A percentile compares a stretch with the other conserved stretches of the same genome.
phyloP scores from a whole-genome alignment of 2,797 vertebrate genomes.

The Bovichtus diacanthus region DNA sequence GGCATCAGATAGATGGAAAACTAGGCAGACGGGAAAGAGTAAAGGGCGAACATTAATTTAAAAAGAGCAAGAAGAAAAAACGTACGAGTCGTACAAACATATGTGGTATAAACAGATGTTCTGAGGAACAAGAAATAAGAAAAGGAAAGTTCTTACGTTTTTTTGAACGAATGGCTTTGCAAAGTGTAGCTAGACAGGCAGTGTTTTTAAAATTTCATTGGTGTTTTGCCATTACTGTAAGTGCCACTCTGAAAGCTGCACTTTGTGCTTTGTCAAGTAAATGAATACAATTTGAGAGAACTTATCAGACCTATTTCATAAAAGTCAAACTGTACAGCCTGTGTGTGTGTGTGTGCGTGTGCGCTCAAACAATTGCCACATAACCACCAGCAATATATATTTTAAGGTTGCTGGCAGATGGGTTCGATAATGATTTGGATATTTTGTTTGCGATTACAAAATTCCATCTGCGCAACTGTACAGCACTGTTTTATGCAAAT shows the following conservation, averaged over 20 bases:
- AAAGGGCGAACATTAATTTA: background rate
- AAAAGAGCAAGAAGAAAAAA: background rate
- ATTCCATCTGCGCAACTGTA: background rate
- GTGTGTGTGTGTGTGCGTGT: background rate
- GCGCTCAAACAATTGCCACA: slow-evolving; percentile 15
- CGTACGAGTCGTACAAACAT: background rate
- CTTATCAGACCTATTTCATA: slow-evolving; percentile 32
- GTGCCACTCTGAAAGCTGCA: slow-evolving; percentile 34
- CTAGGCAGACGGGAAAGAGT: slow-evolving; percentile 4
- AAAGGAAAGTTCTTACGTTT: slow-evolving; percentile 7
- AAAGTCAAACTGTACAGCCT: slow-evolving; percentile 29
- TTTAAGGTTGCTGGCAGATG: slow-evolving; percentile 22
- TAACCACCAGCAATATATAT: slow-evolving; percentile 23
- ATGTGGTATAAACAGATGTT: slow-evolving; percentile 1
- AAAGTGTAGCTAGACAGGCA: slow-evolving; percentile 17
- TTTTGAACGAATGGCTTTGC: slow-evolving; percentile 16
- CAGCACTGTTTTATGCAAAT: slow-evolving; percentile 31
- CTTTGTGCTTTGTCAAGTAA: slow-evolving; percentile 31
- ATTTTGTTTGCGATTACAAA: slow-evolving; percentile 36
- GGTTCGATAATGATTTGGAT: slow-evolving; percentile 26
- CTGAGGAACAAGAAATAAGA: slow-evolving; percentile 16
- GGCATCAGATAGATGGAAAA: background rate
- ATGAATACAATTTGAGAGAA: slow-evolving; percentile 37
- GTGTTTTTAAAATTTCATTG: slow-evolving; percentile 19
- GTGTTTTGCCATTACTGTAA: slow-evolving; percentile 20